A percentile compares a stretch with the other conserved stretches of the same genome.
Evolutionary conservation across 2,888 invertebrate species (phyloP).

Genomic region (Cosmia pyralina): DNA sequence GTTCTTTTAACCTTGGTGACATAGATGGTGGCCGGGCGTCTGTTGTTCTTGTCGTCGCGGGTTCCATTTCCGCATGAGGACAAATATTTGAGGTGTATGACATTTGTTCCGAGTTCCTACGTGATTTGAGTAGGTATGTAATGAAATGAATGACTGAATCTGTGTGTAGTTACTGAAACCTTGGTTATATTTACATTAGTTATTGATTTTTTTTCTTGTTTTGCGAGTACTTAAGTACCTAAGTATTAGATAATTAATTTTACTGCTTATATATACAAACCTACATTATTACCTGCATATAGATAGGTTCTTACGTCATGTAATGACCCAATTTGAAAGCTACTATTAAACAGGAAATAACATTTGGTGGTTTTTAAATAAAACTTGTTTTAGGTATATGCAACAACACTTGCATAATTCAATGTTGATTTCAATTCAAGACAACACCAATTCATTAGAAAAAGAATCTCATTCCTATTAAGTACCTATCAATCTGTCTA

Average conservation of each 20-base stretch:
- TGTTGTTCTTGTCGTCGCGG: constrained; percentile 31
- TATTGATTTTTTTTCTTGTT: neutral
- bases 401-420: neutral
- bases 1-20: constrained; percentile 49
- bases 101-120: constrained; percentile 48
- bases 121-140: constrained; percentile 39
- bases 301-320: constrained; percentile 9
- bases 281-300: neutral
- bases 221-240: neutral
- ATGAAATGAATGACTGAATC: too few species aligned
- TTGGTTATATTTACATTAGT: constrained; percentile 15
- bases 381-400: neutral
- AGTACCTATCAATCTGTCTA: too few species aligned
- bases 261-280: neutral
- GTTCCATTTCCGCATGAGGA: constrained; percentile 50
- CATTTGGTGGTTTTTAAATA: constrained; percentile 2
- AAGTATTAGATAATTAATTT: neutral
- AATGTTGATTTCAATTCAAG: neutral
- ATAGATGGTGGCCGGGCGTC: constrained; percentile 19
- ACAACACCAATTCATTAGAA: neutral
- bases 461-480: neutral
- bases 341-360: constrained; percentile 13
- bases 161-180: constrained; percentile 15
- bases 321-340: constrained; percentile 16
- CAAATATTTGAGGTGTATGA: constrained; percentile 49